Percentiles rank a stretch among this genome's conserved stretches.
Conservation (phyloP, 2,113 vertebrate genomes). For the Mirounga angustirostris region DNA sequence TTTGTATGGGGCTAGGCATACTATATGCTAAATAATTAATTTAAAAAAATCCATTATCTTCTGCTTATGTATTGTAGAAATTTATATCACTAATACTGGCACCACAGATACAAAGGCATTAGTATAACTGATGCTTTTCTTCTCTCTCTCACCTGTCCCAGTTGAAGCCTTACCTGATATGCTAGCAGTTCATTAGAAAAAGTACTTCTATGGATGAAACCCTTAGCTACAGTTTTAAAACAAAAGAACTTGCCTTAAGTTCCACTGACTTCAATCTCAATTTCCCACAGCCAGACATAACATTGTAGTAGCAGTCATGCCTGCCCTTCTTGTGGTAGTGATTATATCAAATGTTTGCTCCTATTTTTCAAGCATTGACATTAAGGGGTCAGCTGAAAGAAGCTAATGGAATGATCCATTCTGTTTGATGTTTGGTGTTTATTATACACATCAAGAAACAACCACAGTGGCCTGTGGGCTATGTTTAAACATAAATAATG, state of each 20-base stretch:
- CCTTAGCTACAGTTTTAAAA: conserved; percentile 23
- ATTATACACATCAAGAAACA: conserved; percentile 30
- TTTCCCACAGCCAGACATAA: background rate
- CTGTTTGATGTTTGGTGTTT: conserved; percentile 67
- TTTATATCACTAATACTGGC: background rate
- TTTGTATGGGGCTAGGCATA: background rate
- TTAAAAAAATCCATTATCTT: background rate
- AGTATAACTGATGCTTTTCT: conserved; percentile 18
- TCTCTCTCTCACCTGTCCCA: background rate
- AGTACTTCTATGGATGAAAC: conserved; percentile 40
- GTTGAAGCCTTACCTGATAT: conserved; percentile 62
- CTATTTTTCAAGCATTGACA: conserved; percentile 16
- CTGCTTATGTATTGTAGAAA: background rate
- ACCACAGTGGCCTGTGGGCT: background rate
- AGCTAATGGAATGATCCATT: background rate
- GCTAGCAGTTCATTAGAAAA: conserved; percentile 7
- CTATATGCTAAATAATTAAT: conserved; percentile 33
- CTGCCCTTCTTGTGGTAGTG: background rate
- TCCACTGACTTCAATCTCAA: background rate
- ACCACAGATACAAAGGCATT: background rate
- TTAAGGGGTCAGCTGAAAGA: conserved; percentile 78
- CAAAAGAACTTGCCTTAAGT: conserved; percentile 51
- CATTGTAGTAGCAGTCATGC: background rate
- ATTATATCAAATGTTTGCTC: background rate
- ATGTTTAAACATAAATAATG: conserved; percentile 14